Evolutionary conservation across 2,888 invertebrate species (phyloP), one percentile per base, ranked within the genome.

Genomic region (Aleiodes leptofemur): DNA sequence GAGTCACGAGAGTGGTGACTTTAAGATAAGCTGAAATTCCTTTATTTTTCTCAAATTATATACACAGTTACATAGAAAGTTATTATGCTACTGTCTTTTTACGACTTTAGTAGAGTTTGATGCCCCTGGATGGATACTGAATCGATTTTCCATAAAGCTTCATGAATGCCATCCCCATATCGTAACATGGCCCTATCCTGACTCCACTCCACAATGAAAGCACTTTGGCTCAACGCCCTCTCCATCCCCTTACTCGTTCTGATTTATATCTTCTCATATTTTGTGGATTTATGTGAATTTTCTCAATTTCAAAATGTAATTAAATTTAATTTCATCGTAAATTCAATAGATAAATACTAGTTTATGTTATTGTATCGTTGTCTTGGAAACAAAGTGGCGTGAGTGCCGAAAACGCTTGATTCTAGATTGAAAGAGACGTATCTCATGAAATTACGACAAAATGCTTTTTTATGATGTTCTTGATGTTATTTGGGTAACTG

Each of bases 101-200:
- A 59, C 34, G 48, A 43, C 61, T 34, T 43, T 43, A 16, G 16
- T 64, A 43, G 80, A 80, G 82, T 77, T 83, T 80, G 81, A 82
- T 82, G 80, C 78, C 79, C 78, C 79, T 80, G 81, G 77, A 79
- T 78, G 83, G 83, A 83, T 85, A 85, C 83, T 81, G 81, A 79
- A 85, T 84, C 82, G 85, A 85, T 84, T 85, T 83, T 82, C 82
- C 82, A 84, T 84, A 85, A 85, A 85, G 82, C 81, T 82, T 80
- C 78, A 81, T 79, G 81, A 80, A 78, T 80, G 78, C 80, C 80
- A 79, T 80, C 81, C 77, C 43, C 43, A 43, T 43, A 43, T 9
- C 7, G 43, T 43, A 43, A 34, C 23, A 23, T 23, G 23, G 23
- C 23, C 31, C 8, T 34, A 9, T n/a, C 57, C n/a, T 31, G 31